phyloP scores from a whole-genome alignment of 2,888 invertebrate genomes.

The Ctenicera cuprea region DNA sequence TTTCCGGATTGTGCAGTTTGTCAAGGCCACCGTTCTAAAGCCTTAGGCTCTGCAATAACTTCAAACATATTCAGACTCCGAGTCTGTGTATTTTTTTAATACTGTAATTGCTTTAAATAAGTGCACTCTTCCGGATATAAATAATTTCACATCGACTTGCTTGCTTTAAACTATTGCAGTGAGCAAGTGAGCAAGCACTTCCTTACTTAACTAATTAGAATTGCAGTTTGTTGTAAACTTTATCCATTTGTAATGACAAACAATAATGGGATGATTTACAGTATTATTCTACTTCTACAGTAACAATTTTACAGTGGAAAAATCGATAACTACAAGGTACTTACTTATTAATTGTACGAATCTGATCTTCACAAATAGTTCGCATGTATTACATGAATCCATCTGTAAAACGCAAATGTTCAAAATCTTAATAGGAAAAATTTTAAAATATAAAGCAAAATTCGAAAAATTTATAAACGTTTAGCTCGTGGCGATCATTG shows the following conservation, averaged over 20 bases:
- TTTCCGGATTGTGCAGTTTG: constrained; percentile 68
- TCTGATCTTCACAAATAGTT: too few species aligned
- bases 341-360: too few species aligned
- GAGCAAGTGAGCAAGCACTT: constrained; percentile 3
- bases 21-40: constrained; percentile 69
- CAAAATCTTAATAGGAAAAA: too few species aligned
- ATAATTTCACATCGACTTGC: constrained; percentile 34
- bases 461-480: too few species aligned
- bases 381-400: too few species aligned
- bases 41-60: constrained; percentile 63
- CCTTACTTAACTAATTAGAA: constrained; percentile 22
- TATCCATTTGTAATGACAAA: constrained; percentile 7
- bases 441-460: too few species aligned
- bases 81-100: constrained; percentile 30
- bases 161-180: constrained; percentile 18
- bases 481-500: not conserved
- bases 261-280: not conserved
- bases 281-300: too few species aligned
- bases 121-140: constrained; percentile 44
- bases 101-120: constrained; percentile 37
- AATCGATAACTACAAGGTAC: too few species aligned
- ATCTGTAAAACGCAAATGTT: too few species aligned
- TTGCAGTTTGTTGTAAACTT: constrained; percentile 2
- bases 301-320: too few species aligned
- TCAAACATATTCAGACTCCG: constrained; percentile 37